A percentile compares a stretch with the other conserved stretches of the same genome.
Conservation (phyloP, 2,797 vertebrate genomes). For the Acrossocheilus fasciatus region DNA sequence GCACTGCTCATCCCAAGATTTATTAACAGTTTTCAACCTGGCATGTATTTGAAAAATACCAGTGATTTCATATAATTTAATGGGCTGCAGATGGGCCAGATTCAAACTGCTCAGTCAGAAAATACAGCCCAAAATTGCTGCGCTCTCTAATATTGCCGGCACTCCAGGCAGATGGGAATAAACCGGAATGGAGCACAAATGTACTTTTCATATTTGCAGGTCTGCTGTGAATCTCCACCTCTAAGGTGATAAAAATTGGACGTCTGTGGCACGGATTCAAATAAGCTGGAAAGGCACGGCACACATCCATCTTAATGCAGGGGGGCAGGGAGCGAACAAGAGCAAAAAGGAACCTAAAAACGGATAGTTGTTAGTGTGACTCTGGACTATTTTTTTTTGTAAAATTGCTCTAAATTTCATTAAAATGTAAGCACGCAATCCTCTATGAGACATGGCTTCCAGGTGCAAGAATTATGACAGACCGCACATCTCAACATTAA, state of each 20-base stretch:
- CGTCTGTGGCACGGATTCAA: conserved; percentile 66
- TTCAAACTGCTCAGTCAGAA: conserved; percentile 71
- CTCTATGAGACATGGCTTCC: not conserved
- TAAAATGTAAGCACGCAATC: not conserved
- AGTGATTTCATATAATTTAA: conserved; percentile 71
- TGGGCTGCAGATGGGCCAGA: conserved; percentile 68
- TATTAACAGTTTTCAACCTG: conserved; percentile 68
- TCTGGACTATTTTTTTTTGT: not conserved
- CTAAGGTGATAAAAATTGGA: conserved; percentile 68
- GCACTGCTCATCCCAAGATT: conserved; percentile 64
- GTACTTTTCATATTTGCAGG: conserved; percentile 68
- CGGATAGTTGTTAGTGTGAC: conserved; percentile 27
- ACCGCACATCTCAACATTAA: not conserved
- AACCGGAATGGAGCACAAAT: conserved; percentile 67
- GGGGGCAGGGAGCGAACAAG: conserved; percentile 33
- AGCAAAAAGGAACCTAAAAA: conserved; percentile 32
- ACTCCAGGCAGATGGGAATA: conserved; percentile 68
- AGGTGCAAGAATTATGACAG: conserved; percentile 3
- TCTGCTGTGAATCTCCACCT: conserved; percentile 68
- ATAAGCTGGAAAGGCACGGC: conserved; percentile 66
- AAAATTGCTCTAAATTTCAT: not conserved
- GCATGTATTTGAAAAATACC: conserved; percentile 69
- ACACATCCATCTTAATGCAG: conserved; percentile 68
- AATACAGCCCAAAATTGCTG: conserved; percentile 67
- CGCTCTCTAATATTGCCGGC: conserved; percentile 69